phyloP scores from a whole-genome alignment of 2,113 vertebrate species.

The Saimiri boliviensis region DNA sequence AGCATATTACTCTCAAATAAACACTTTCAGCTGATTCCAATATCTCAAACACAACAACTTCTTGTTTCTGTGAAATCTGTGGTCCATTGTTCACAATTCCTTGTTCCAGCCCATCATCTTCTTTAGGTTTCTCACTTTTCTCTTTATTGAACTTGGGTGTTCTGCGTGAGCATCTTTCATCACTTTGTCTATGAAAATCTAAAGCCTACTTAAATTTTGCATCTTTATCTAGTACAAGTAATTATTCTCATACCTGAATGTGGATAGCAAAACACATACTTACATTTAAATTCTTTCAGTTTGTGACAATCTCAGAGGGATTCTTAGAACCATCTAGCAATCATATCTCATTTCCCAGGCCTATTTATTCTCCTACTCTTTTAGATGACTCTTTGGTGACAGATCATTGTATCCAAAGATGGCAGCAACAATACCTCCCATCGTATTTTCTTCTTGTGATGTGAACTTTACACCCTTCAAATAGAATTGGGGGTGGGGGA shows the following conservation, averaged over 20 bases:
- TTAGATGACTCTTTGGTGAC: background rate
- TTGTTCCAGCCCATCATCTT: too few species aligned
- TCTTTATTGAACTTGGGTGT: fast-evolving
- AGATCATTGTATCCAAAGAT: background rate
- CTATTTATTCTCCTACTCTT: too few species aligned
- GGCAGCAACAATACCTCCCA: background rate
- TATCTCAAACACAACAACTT: fast-evolving
- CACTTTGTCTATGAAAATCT: background rate
- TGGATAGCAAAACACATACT: background rate
- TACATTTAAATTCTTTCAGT: background rate
- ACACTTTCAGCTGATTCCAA: fast-evolving
- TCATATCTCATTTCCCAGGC: too few species aligned
- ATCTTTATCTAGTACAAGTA: background rate
- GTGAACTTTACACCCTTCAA: background rate
- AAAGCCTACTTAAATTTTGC: background rate
- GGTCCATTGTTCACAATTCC: fast-evolving
- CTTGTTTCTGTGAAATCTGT: fast-evolving
- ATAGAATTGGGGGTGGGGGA: too few species aligned
- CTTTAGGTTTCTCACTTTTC: fast-evolving
- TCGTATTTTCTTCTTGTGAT: background rate
- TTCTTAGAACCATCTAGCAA: background rate
- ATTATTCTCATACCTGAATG: background rate
- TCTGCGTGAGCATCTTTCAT: background rate
- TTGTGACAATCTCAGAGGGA: background rate
- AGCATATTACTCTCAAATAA: background rate